Base-by-base conservation (phyloP, 2,797 vertebrate species). In the Girardinus metallicus region DNA sequence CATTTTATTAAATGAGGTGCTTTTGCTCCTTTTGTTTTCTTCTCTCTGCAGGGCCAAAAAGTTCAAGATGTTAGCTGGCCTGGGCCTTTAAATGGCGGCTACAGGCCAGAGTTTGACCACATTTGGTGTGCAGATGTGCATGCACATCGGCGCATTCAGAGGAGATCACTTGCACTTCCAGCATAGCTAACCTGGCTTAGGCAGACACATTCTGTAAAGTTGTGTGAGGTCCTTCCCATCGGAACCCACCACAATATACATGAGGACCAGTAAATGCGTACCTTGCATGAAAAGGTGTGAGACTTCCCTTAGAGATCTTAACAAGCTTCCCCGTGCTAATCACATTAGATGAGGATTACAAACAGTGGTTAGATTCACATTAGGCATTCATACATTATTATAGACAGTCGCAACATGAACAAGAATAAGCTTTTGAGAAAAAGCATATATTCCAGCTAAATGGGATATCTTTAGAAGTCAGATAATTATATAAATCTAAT, bases 41-140 rank as follows among this genome's bases (percentile, higher is more conserved):
- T 95, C 89, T 95, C 95, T 95, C 97, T 97, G 91, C 97, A 99
- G 97, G 97, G 92, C 96, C 96, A 97, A 97, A 95, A 96, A 96
- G 95, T 97, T 95, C 97, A 97, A 97, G 97, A 97, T 96, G 95
- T 97, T 96, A 97, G 94, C 97, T 96, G 97, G 97, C 97, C 96
- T 99, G 97, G 94, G 95, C 96, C 96, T 77, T 94, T 97, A 96
- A 96, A 96, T 94, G 97, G 96, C 96, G 96, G 97, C 96, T 95
- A 96, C 97, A 98, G 98, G 97, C 97, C 97, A 97, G 97, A 95
- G 95, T 96, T 94, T 90, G 95, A 96, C 92, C 94, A 95, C 92
- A 95, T 96, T 87, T 88, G 87, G 86, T 93, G 90, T 84, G 80
- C 91, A 92, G 87, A 91, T 95, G 93, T 88, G 77, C 81, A 83